These are phyloP conservation scores for Nineta flava DNA, from an alignment of 2,888 invertebrate genomes.

Conservation along the genomic window DNA sequence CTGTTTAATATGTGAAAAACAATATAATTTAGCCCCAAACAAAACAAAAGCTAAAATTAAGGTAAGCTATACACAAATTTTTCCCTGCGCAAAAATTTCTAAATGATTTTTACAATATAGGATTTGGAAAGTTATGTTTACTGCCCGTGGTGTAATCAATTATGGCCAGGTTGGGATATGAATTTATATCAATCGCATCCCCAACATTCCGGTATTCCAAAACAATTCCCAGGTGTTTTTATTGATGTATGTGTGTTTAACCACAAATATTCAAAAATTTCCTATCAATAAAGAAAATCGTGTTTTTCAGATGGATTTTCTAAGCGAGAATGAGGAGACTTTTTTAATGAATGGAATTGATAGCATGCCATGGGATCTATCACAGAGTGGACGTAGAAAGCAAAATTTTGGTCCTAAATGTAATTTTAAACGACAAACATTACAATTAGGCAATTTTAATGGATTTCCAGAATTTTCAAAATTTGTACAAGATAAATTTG, in stretches of 20 bases:
- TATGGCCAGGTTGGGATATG: slow-evolving; percentile 59
- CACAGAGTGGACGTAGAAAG: slow-evolving; percentile 91
- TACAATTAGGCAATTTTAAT: slow-evolving; percentile 58
- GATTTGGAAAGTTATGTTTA: slow-evolving; percentile 49
- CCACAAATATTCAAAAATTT: not conserved
- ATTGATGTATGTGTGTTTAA: slow-evolving; percentile 27
- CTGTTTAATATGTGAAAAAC: slow-evolving; percentile 70
- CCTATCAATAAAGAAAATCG: not conserved
- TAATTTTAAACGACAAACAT: slow-evolving; percentile 87
- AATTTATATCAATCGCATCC: slow-evolving; percentile 45
- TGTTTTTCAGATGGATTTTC: slow-evolving; percentile 46
- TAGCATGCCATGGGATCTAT: slow-evolving; percentile 68
- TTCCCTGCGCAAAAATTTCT: not conserved
- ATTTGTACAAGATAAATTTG: slow-evolving; percentile 63
- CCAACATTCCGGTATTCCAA: slow-evolving; percentile 40
- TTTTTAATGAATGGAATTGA: slow-evolving; percentile 54
- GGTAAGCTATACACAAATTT: slow-evolving; percentile 17
- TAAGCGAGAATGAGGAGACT: slow-evolving; percentile 51
- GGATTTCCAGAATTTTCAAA: slow-evolving; percentile 76
- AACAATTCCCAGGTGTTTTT: slow-evolving; percentile 50
- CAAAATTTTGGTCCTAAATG: slow-evolving; percentile 98
- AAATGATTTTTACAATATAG: slow-evolving; percentile 17
- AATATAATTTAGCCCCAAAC: slow-evolving; percentile 35
- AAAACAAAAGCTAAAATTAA: slow-evolving; percentile 22
- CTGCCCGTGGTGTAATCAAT: slow-evolving; percentile 52